Conservation (phyloP, 2,888 invertebrate genomes). For the Agrenia bidenticulata region DNA sequence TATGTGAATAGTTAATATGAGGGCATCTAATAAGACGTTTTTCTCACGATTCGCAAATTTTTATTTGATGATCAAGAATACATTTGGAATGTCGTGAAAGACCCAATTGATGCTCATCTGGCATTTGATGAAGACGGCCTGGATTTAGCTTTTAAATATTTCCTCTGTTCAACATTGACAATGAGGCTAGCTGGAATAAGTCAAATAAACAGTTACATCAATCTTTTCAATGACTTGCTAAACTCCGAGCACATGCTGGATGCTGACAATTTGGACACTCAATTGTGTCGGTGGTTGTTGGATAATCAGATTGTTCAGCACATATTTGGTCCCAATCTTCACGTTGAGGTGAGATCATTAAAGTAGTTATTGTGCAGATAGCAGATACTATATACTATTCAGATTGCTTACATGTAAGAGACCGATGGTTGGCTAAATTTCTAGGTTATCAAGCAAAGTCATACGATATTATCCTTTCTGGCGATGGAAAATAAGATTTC, state of each 20-base stretch:
- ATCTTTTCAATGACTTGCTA: conserved; percentile 85
- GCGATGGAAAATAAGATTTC: conserved; percentile 89
- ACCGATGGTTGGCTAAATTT: conserved; percentile 37
- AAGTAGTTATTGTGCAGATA: neutral
- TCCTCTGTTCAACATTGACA: conserved; percentile 88
- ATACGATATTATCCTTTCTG: conserved; percentile 86
- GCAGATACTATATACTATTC: conserved; percentile 13
- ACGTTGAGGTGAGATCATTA: conserved; percentile 75
- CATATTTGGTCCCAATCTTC: conserved; percentile 94
- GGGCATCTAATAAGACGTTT: too few relatives aligned
- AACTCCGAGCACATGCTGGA: conserved; percentile 84
- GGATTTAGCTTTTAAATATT: conserved; percentile 92
- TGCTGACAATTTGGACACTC: conserved; percentile 79
- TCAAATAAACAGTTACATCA: conserved; percentile 92
- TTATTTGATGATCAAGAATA: conserved; percentile 65
- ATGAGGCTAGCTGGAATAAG: conserved; percentile 91
- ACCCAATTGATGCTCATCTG: conserved; percentile 80
- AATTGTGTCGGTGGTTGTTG: conserved; percentile 84
- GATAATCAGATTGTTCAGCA: conserved; percentile 88
- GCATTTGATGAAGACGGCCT: conserved; percentile 88
- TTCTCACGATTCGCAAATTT: too few relatives aligned
- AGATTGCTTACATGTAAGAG: neutral
- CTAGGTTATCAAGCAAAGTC: conserved; percentile 89
- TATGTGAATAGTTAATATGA: neutral
- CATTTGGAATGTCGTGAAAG: conserved; percentile 93